Percentiles rank a stretch among this genome's conserved stretches.
Conservation (phyloP, 2,888 invertebrate species). For the Oligia fasciuncula region DNA sequence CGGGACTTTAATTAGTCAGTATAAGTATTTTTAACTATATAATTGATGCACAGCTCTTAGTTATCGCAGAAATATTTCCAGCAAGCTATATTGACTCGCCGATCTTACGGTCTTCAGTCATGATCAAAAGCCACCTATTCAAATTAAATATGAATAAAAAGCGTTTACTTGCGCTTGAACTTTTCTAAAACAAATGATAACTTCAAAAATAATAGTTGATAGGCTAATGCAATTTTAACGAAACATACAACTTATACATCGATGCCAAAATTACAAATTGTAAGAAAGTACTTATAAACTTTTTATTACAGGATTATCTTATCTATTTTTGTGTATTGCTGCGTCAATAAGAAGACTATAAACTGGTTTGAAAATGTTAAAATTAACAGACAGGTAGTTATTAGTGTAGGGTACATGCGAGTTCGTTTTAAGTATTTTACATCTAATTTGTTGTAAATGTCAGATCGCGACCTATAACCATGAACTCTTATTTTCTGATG, state of each 20-base stretch:
- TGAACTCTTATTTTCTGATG: slow-evolving; percentile 25
- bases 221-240: not conserved
- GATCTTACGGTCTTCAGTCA: not conserved
- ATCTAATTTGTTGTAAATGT: slow-evolving; percentile 43
- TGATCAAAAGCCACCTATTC: not conserved
- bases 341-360: not conserved
- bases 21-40: not conserved
- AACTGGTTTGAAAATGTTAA: slow-evolving; percentile 10
- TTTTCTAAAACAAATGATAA: not conserved
- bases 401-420: not conserved
- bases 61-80: not conserved
- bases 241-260: not conserved
- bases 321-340: not conserved
- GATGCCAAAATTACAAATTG: not conserved
- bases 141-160: not conserved
- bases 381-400: slow-evolving; percentile 2
- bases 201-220: not conserved
- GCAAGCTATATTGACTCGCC: not conserved
- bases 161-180: not conserved
- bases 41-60: not conserved
- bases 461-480: slow-evolving; percentile 36
- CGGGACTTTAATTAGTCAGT: not conserved
- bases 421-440: slow-evolving; percentile 24
- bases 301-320: not conserved
- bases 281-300: not conserved